These are phyloP conservation scores for Heliconius hortense DNA, from an alignment of 2,888 invertebrate species.

Conservation along the genomic window DNA sequence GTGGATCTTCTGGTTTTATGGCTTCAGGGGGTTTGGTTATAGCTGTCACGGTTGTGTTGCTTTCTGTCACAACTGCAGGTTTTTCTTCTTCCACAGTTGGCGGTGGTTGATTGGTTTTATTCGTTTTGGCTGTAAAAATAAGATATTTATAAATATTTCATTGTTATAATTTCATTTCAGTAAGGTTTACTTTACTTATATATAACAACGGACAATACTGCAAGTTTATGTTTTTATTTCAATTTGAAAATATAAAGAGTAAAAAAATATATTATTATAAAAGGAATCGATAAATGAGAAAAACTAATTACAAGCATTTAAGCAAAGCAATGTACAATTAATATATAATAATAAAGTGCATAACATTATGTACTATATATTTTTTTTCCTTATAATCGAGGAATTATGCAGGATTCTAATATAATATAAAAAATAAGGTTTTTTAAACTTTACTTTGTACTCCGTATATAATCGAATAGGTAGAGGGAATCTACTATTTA, in stretches of 20 bases:
- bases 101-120: conserved; percentile 40
- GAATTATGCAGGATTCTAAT: neutral
- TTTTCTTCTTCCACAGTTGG: conserved; percentile 51
- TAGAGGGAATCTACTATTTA: no score
- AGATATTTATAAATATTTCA: neutral
- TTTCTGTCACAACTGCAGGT: conserved; percentile 44
- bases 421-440: no score
- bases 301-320: conserved; percentile 4
- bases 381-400: neutral
- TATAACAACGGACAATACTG: conserved; percentile 16
- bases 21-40: conserved; percentile 56
- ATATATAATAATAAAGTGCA: neutral
- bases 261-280: no score
- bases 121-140: conserved; percentile 47
- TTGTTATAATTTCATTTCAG: neutral
- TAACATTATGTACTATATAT: neutral
- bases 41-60: conserved; percentile 45
- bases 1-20: conserved; percentile 55
- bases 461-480: no score
- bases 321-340: neutral
- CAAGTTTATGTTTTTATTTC: neutral
- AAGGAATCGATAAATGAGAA: neutral
- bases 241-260: neutral
- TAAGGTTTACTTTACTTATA: neutral
- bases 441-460: no score